Evolutionary conservation across 2,113 vertebrate species (phyloP).

Genomic region (Fregata magnificens): DNA sequence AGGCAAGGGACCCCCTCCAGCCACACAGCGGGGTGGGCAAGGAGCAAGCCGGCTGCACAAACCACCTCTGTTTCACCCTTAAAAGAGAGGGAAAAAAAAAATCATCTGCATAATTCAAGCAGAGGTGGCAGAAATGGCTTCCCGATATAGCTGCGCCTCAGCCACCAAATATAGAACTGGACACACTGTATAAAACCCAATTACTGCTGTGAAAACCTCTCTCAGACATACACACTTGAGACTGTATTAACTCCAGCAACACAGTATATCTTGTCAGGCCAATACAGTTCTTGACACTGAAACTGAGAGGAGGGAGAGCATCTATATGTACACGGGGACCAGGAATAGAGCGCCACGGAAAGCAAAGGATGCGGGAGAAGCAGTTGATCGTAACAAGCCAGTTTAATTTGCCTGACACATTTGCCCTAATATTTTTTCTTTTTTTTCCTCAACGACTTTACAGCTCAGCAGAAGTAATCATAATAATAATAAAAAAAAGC

Average conservation of each 20-base stretch:
- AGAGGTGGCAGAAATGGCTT: constrained; percentile 49
- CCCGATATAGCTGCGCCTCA: constrained; percentile 38
- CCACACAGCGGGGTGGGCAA: background rate
- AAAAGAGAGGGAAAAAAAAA: background rate
- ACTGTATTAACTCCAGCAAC: constrained; percentile 60
- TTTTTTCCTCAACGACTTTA: background rate
- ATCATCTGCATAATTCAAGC: constrained; percentile 33
- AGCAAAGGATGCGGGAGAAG: background rate
- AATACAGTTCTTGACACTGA: constrained; percentile 54
- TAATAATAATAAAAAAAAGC: constrained; percentile 6
- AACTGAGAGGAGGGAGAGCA: constrained; percentile 22
- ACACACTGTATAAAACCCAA: constrained; percentile 65
- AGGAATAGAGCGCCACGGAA: background rate
- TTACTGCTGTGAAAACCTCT: constrained; percentile 62
- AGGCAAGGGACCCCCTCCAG: background rate
- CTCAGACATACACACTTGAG: constrained; percentile 57
- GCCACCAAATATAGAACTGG: constrained; percentile 56
- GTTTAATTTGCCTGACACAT: constrained; percentile 20
- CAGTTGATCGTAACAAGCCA: background rate
- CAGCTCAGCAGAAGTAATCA: constrained; percentile 27
- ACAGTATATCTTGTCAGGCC: constrained; percentile 61
- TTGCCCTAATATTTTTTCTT: background rate
- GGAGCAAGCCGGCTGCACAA: background rate
- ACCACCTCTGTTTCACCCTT: background rate
- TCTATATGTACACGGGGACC: background rate